Evolutionary conservation across 2,113 vertebrate genomes (phyloP).

Genomic region (Phalacrocorax aristotelis): DNA sequence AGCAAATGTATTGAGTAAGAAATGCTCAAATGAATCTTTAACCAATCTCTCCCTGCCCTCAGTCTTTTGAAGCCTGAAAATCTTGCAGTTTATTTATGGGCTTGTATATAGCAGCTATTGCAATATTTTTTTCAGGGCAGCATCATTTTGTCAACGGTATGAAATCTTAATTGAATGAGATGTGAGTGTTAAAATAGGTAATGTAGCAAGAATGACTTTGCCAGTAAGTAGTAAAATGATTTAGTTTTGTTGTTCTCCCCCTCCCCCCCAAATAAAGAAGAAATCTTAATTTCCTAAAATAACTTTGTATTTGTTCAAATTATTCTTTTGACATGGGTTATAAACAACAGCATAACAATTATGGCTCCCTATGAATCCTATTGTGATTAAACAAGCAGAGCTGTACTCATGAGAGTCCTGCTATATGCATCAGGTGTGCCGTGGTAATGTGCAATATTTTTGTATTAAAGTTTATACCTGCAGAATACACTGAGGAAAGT

Average conservation of each 20-base stretch:
- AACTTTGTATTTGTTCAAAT: neutral
- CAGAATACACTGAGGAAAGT: neutral
- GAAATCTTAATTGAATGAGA: constrained; percentile 68
- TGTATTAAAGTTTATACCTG: neutral
- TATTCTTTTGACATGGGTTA: neutral
- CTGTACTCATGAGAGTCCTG: neutral
- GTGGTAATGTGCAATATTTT: neutral
- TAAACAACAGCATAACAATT: neutral
- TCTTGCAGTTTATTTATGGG: constrained; percentile 62
- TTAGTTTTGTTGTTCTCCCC: neutral
- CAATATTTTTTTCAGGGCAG: neutral
- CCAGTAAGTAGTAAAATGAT: constrained; percentile 34
- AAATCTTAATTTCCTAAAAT: constrained; percentile 34
- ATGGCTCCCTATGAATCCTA: neutral
- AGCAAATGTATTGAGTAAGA: constrained; percentile 19
- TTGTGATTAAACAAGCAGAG: neutral
- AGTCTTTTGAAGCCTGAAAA: neutral
- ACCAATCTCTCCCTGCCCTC: neutral
- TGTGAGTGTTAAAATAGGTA: constrained; percentile 47
- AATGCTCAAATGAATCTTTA: constrained; percentile 3
- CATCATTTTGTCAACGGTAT: constrained; percentile 22
- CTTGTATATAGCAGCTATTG: constrained; percentile 17
- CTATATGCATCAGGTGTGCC: rapidly evolving
- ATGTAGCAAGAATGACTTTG: neutral
- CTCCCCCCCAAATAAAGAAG: constrained; percentile 22